These are phyloP conservation scores for Drosophila cognata DNA, from an alignment of 2,888 invertebrate species.

Conservation along the genomic window DNA sequence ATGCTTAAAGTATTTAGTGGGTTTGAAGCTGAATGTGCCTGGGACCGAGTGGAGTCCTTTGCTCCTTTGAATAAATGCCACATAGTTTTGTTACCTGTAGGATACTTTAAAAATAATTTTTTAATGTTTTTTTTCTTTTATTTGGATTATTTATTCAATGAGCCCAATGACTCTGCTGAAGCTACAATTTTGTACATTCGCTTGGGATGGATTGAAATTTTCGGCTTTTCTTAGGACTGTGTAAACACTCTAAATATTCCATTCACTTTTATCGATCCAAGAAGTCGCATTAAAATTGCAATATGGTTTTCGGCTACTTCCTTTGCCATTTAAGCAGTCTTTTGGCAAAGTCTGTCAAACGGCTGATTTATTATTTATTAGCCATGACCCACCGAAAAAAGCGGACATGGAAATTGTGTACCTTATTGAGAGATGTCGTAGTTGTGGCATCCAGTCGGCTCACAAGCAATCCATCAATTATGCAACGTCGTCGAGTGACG, in stretches of 20 bases:
- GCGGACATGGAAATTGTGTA: slow-evolving; percentile 14
- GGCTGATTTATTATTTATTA: slow-evolving; percentile 70
- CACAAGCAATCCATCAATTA: slow-evolving; percentile 75
- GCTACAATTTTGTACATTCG: neutral
- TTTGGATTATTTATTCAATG: neutral
- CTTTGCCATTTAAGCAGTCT: slow-evolving; percentile 24
- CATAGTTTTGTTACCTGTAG: neutral
- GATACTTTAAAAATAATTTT: neutral
- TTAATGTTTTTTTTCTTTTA: neutral
- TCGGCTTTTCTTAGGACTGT: too few species aligned
- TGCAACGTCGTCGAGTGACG: slow-evolving; percentile 58
- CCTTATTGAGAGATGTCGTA: slow-evolving; percentile 21
- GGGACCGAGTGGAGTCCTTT: neutral
- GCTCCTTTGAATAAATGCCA: slow-evolving; percentile 14
- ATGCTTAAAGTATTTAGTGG: slow-evolving; percentile 5
- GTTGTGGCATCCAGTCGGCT: neutral
- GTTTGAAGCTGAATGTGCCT: neutral
- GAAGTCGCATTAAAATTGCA: slow-evolving; percentile 56
- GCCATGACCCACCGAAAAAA: slow-evolving; percentile 24
- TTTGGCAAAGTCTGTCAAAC: slow-evolving; percentile 55
- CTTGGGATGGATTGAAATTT: neutral
- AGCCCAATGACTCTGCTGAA: neutral
- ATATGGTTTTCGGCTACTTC: slow-evolving; percentile 37
- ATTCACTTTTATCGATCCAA: slow-evolving; percentile 42
- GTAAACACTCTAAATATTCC: neutral